Evolutionary conservation across 2,113 vertebrate genomes (phyloP), one percentile per base, ranked within the genome.

Genomic region (Heptranchias perlo): DNA sequence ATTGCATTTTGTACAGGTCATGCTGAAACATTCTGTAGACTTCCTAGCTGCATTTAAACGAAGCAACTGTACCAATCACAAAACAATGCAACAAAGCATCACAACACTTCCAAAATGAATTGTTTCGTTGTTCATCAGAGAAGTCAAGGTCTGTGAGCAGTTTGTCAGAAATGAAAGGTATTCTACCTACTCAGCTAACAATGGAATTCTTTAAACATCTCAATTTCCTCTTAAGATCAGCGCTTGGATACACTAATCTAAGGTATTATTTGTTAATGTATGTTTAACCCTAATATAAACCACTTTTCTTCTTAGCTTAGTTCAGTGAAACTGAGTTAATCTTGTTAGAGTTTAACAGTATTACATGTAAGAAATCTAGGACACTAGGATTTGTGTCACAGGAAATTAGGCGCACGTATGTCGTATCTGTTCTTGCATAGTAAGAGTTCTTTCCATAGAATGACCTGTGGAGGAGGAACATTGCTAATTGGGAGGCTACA

Each of bases 381-480:
- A 67, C 18, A 94, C 23, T 64, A 47, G 62, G n/a, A 94, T 65
- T 11, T 94, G n/a, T 47, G 39, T 94, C 62, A 47, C 18, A 65
- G n/a, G 62, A 94, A 94, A 94, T 93, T 62, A 62, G 47, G 3
- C 16, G 13, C n/a, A 39, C 31, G 1, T 39, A 8, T 62, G 91
- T 64, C 4, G 16, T 64, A 10, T 47, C 39, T 44, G n/a, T 44
- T 67, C 62, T 94, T 94, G 39, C 92, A 94, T 47, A 13, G 4
- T 94, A 94, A 31, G 23, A 65, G 61, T 94, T 94, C n/a, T 94
- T 94, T 44, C 91, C 91, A 93, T 64, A 39, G 91, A 93, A 93
- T 52, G 25, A 64, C 54, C 61, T 94, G 87, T 52, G 91, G 54
- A 23, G 91, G 49, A 94, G 35, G 21, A 64, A 44, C 18, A 94